A percentile compares a stretch with the other conserved stretches of the same genome.
Evolutionary conservation across 2,888 invertebrate species (phyloP).

Genomic region (Tetragnatha montana): DNA sequence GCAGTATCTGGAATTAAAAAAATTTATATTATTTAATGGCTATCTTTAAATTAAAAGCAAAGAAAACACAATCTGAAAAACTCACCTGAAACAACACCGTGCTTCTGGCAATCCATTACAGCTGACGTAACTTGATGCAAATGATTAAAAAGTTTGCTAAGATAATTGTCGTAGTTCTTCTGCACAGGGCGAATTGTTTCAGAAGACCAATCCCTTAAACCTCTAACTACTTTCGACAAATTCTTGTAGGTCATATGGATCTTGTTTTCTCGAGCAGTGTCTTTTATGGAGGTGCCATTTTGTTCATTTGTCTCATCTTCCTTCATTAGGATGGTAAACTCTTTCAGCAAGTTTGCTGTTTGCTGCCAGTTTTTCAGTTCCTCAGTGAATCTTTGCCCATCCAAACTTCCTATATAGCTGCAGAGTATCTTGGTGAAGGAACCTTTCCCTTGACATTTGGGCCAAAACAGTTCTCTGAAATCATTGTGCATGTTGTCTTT

Average conservation of each 20-base stretch:
- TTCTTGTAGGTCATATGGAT: constrained; percentile 61
- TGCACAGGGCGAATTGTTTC: constrained; percentile 44
- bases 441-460: constrained; percentile 3
- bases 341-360: constrained; percentile 16
- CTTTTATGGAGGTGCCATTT: constrained; percentile 23
- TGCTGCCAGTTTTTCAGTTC: constrained; percentile 48
- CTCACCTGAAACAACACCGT: constrained; percentile 60
- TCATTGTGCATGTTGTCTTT: constrained; percentile 9
- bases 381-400: constrained; percentile 31
- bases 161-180: constrained; percentile 62
- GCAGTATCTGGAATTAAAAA: constrained; percentile 28
- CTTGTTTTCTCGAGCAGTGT: constrained; percentile 52
- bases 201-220: constrained; percentile 51
- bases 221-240: constrained; percentile 46
- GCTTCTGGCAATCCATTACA: constrained; percentile 70
- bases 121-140: constrained; percentile 71
- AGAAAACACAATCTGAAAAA: not conserved
- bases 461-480: constrained; percentile 50
- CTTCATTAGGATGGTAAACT: constrained; percentile 44
- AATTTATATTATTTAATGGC: not conserved
- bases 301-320: constrained; percentile 35
- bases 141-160: constrained; percentile 70
- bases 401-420: constrained; percentile 47
- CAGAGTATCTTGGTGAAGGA: constrained; percentile 25
- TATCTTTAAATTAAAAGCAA: not conserved